phyloP scores from a whole-genome alignment of 64 coral and sea anemone genomes.

The Catalaphyllia jardinei region DNA sequence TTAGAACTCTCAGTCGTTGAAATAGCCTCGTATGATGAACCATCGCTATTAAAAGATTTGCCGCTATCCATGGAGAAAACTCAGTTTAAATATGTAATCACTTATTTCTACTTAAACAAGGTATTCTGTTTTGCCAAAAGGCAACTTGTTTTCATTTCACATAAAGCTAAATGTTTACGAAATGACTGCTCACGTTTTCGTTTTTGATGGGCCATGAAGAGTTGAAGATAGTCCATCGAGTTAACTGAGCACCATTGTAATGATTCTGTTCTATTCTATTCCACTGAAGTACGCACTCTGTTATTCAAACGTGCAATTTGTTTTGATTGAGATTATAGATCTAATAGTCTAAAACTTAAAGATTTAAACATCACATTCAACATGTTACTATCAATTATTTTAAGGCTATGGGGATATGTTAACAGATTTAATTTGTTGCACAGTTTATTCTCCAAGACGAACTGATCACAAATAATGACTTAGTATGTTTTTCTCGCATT shows the following conservation, averaged over 20 bases:
- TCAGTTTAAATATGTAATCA: background rate
- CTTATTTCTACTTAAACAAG: background rate
- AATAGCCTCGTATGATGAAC: background rate
- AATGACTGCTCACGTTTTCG: background rate
- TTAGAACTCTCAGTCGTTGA: background rate
- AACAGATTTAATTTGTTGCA: background rate
- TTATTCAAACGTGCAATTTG: conserved; percentile 20
- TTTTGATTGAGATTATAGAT: conserved; percentile 6
- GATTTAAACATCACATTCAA: background rate
- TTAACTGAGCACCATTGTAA: background rate
- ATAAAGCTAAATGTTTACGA: background rate
- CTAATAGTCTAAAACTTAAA: background rate
- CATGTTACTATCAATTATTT: background rate
- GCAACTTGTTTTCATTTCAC: background rate
- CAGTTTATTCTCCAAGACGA: background rate
- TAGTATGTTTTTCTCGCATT: background rate
- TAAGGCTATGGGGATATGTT: background rate
- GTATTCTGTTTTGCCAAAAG: background rate
- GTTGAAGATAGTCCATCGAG: background rate
- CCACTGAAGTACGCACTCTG: conserved; percentile 2
- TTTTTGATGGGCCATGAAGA: background rate
- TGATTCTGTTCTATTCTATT: background rate
- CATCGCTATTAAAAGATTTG: background rate
- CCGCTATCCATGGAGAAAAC: background rate
- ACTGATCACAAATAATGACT: background rate